A percentile compares a stretch with the other conserved stretches of the same genome.
Evolutionary conservation across 2,113 vertebrate genomes (phyloP).

Genomic region (Xenopus borealis): DNA sequence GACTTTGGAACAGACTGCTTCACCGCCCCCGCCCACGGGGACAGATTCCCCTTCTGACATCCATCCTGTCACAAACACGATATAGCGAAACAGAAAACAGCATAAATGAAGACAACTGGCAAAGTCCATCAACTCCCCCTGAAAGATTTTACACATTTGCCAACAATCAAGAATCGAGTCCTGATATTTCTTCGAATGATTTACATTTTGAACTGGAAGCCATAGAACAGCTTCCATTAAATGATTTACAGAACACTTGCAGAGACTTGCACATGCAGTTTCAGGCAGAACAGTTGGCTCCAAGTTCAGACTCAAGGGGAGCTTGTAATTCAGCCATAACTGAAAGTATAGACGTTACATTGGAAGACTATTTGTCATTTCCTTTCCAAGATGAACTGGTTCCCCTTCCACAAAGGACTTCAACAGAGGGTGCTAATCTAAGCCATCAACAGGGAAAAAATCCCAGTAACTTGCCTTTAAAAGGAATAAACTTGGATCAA

Average conservation of each 20-base stretch:
- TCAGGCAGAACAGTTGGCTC: slow-evolving; percentile 46
- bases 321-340: slow-evolving; percentile 48
- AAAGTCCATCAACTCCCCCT: slow-evolving; percentile 35
- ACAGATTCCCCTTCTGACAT: slow-evolving; percentile 77
- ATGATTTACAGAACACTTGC: slow-evolving; percentile 13
- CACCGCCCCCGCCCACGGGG: slow-evolving; percentile 71
- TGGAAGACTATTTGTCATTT: slow-evolving; percentile 57
- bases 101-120: slow-evolving; percentile 49
- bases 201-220: slow-evolving; percentile 50
- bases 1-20: slow-evolving; percentile 85
- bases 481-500: slow-evolving; percentile 54
- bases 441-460: slow-evolving; percentile 52
- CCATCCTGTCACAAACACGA: slow-evolving; percentile 66
- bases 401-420: slow-evolving; percentile 54
- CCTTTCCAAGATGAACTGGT: slow-evolving; percentile 49
- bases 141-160: slow-evolving; percentile 53
- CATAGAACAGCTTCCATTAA: slow-evolving; percentile 32
- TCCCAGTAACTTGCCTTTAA: slow-evolving; percentile 49
- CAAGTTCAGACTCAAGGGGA: slow-evolving; percentile 45
- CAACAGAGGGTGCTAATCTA: slow-evolving; percentile 47
- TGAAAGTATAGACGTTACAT: slow-evolving; percentile 53
- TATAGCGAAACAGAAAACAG: slow-evolving; percentile 71
- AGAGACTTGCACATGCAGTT: slow-evolving; percentile 45
- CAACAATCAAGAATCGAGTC: slow-evolving; percentile 55
- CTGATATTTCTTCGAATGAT: slow-evolving; percentile 47